Percentiles rank a stretch among this genome's conserved stretches.
phyloP scores from a whole-genome alignment of 2,113 vertebrate genomes.

The Potamarius usumacintae region DNA sequence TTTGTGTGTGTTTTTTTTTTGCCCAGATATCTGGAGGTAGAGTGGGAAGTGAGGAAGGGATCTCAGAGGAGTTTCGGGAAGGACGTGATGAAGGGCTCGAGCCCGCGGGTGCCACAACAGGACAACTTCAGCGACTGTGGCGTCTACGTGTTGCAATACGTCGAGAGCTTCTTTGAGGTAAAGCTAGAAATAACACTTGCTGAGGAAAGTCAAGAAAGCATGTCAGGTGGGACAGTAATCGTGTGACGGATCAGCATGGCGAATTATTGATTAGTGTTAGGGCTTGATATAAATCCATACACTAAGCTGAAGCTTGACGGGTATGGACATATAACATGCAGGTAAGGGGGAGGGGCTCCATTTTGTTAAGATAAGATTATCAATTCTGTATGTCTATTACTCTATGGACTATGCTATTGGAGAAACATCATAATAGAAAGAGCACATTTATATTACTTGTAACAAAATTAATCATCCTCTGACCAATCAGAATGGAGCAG shows the following conservation, averaged over 20 bases:
- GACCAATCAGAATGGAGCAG: neutral
- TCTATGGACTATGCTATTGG: neutral
- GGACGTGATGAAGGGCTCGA: constrained; percentile 94
- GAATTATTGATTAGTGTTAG: neutral
- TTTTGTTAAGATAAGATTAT: neutral
- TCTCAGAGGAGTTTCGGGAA: constrained; percentile 89
- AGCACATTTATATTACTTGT: neutral
- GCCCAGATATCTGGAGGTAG: constrained; percentile 91
- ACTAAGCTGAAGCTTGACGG: neutral
- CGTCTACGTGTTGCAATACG: constrained; percentile 93
- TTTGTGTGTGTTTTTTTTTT: constrained; percentile 32
- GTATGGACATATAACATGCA: neutral
- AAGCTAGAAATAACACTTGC: neutral
- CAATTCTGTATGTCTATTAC: neutral
- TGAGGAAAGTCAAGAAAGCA: neutral
- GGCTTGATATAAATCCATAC: neutral
- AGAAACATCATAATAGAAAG: neutral
- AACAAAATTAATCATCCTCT: neutral
- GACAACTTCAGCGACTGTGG: constrained; percentile 99
- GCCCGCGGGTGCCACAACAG: constrained; percentile 95
- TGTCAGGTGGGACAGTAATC: neutral
- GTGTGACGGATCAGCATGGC: neutral
- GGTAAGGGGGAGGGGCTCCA: neutral
- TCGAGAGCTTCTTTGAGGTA: constrained; percentile 99
- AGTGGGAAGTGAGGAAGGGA: constrained; percentile 94